These are phyloP conservation scores for Bombus sibiricus DNA, from an alignment of 1,140 invertebrate species.

Conservation along the genomic window DNA sequence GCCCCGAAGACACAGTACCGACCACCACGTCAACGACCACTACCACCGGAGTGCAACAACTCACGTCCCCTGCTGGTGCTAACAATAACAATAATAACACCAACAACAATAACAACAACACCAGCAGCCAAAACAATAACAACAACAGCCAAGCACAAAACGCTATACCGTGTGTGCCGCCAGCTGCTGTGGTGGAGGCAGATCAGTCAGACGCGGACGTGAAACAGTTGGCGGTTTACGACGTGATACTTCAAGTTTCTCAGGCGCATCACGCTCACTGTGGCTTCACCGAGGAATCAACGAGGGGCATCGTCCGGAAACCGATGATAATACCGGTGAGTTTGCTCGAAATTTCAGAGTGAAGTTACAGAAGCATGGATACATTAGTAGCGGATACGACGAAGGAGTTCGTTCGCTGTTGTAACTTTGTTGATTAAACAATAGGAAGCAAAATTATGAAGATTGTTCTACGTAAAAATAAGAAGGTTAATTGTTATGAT, in stretches of 20 bases:
- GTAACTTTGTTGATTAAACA: neutral
- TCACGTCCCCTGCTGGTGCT: conserved; percentile 63
- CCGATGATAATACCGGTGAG: conserved; percentile 88
- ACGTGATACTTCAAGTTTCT: conserved; percentile 93
- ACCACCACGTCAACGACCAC: conserved; percentile 77
- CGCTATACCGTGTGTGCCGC: conserved; percentile 72
- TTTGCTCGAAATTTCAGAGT: neutral
- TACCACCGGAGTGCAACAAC: conserved; percentile 72
- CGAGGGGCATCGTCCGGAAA: conserved; percentile 87
- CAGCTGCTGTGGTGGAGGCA: conserved; percentile 77
- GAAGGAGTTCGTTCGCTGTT: neutral
- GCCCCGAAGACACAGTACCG: conserved; percentile 82
- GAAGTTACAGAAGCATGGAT: neutral
- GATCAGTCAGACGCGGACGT: conserved; percentile 83
- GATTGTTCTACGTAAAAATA: too few relatives aligned
- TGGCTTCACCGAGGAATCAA: conserved; percentile 94
- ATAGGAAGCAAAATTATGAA: neutral
- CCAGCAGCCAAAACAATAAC: conserved; percentile 65
- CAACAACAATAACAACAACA: conserved; percentile 68
- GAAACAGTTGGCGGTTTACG: conserved; percentile 89
- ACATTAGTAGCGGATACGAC: conserved; percentile 8
- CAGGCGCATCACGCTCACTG: conserved; percentile 96
- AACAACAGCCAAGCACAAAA: conserved; percentile 74
- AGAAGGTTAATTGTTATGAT: too few relatives aligned
- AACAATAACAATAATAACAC: conserved; percentile 66